Evolutionary conservation across 2,888 invertebrate species (phyloP), one percentile per base, ranked within the genome.

Genomic region (Petrolisthes cinctipes): DNA sequence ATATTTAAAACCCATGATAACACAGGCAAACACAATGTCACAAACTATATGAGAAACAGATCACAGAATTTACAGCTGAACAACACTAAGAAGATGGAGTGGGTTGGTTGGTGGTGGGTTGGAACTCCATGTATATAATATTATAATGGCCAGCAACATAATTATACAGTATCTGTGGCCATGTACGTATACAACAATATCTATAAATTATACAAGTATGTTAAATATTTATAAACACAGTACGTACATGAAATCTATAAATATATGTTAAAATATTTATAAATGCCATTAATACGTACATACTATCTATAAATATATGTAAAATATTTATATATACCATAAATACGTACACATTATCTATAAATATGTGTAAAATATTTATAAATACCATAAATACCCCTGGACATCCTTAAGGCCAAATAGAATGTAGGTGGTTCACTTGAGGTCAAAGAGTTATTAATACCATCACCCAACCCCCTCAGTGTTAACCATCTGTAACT

Each of bases 1-100:
- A 87, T 88, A 88, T 88, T 88, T 88, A 84, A 88, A 88, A 81
- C 87, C 87, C 87, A 88, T 88, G 84, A 37, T 80, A 75, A 81
- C 87, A 84, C 84, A 84, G 87, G 87, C 87, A 68, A 84, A 88
- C 87, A 88, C 87, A 88, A 88, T 83, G 80, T 84, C 87, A 88
- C 87, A 84, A 88, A 88, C 82, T 88, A 88, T 88, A 88, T 80
- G 79, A 88, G 87, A 88, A 87, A 88, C 87, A 88, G 87, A 83
- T 83, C 53, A 57, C 61, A 75, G 82, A 86, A 86, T 76, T 82
- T 88, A 82, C 87, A 88, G 54, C 79, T 86, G 79, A 14, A 56
- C 86, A 82, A 75, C 81, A 83, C 66, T 75, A 51, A 71, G 57
- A 53, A 84, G 75, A 75, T 81, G 68, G 80, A 57, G 71, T 83